phyloP scores from a whole-genome alignment of 2,113 vertebrate genomes.

The Emydura subglobosa region DNA sequence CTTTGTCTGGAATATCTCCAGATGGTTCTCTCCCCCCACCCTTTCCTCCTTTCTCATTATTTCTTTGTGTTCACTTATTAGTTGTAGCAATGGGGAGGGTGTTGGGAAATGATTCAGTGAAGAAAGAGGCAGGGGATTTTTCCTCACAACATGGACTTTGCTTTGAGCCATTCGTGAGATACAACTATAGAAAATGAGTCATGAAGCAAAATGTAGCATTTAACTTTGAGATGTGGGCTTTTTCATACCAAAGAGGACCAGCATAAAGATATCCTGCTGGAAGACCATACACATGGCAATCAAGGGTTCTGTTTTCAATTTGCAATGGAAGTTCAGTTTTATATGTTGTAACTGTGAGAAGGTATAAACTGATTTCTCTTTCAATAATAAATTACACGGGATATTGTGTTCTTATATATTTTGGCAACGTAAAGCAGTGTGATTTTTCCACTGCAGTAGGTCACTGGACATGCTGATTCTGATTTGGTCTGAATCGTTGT shows the following conservation, averaged over 20 bases:
- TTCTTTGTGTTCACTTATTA: background rate
- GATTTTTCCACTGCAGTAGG: too few relatives aligned
- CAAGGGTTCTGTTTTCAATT: background rate
- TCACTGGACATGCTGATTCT: background rate
- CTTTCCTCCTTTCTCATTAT: background rate
- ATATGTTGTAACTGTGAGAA: background rate
- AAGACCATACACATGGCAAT: background rate
- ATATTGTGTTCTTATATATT: too few relatives aligned
- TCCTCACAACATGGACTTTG: background rate
- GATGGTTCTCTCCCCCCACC: background rate
- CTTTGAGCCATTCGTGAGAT: background rate
- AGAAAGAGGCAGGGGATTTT: background rate
- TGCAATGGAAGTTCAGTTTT: background rate
- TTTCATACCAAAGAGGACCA: background rate
- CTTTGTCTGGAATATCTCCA: conserved; percentile 27
- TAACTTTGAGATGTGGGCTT: background rate
- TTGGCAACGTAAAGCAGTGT: too few relatives aligned
- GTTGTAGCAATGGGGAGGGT: background rate
- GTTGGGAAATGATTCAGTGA: background rate
- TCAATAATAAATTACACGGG: background rate
- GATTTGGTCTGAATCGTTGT: background rate
- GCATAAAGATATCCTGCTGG: background rate
- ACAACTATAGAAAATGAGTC: background rate
- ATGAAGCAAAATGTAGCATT: background rate
- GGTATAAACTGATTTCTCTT: background rate